Percentiles rank a stretch among this genome's conserved stretches.
phyloP scores from a whole-genome alignment of 2,888 invertebrate species.

The Abscondita cerata region DNA sequence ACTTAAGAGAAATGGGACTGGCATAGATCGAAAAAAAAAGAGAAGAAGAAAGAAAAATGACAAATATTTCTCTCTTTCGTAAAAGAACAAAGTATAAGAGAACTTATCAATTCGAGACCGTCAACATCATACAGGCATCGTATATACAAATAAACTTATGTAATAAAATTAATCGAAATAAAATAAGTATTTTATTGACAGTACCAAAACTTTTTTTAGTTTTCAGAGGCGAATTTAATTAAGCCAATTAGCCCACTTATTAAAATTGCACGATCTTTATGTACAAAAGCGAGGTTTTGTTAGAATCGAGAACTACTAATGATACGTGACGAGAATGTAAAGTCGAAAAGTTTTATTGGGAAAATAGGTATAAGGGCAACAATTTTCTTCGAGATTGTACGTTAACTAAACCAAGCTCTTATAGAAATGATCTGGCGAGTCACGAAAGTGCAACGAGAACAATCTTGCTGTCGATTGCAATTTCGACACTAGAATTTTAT shows the following conservation, averaged over 20 bases:
- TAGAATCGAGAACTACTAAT: slow-evolving; percentile 20
- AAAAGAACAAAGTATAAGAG: no score
- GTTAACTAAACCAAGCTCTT: slow-evolving; percentile 12
- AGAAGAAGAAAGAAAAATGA: no score
- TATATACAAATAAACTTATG: no score
- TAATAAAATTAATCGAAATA: no score
- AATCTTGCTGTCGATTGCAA: slow-evolving; percentile 40
- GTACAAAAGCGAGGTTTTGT: slow-evolving; percentile 20
- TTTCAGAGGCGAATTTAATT: neutral
- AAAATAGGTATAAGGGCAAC: slow-evolving; percentile 5
- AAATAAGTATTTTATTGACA: no score
- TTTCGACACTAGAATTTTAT: no score
- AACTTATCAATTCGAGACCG: no score
- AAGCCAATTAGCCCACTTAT: slow-evolving; percentile 5
- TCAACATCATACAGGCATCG: no score
- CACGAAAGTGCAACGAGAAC: slow-evolving; percentile 27
- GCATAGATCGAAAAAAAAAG: no score
- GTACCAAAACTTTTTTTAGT: neutral
- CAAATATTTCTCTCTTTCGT: no score
- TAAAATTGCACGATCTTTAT: slow-evolving; percentile 18
- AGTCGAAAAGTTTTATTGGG: neutral
- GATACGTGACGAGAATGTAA: slow-evolving; percentile 13
- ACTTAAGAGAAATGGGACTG: no score
- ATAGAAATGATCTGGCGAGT: slow-evolving; percentile 13
- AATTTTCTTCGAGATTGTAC: slow-evolving; percentile 13